A percentile compares a stretch with the other conserved stretches of the same genome.
Evolutionary conservation across 2,797 vertebrate genomes (phyloP).

Genomic region (Staurois parvus): DNA sequence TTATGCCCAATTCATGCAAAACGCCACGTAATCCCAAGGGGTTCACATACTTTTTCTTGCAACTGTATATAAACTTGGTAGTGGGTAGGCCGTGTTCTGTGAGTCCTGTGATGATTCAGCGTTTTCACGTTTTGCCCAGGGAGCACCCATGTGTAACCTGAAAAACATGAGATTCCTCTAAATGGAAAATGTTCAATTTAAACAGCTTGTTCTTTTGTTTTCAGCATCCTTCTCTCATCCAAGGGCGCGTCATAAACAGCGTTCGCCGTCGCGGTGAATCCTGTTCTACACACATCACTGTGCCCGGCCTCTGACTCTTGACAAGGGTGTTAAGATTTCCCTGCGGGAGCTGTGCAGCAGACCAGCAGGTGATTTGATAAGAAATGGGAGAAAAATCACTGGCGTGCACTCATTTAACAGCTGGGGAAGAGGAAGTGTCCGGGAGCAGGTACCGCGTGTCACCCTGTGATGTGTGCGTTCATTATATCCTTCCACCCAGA

Average conservation of each 20-base stretch:
- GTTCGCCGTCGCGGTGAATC: background rate
- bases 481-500: constrained; percentile 63
- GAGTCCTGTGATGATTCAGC: too few relatives aligned
- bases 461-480: constrained; percentile 49
- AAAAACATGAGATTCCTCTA: too few relatives aligned
- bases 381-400: constrained; percentile 15
- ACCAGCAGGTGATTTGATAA: constrained; percentile 45
- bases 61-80: too few relatives aligned
- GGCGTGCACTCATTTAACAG: constrained; percentile 24
- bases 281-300: background rate
- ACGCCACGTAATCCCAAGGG: too few relatives aligned
- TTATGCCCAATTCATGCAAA: too few relatives aligned
- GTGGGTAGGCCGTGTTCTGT: too few relatives aligned
- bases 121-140: too few relatives aligned
- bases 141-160: too few relatives aligned
- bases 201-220: background rate
- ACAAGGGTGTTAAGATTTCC: constrained; percentile 27
- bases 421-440: background rate
- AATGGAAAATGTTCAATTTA: too few relatives aligned
- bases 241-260: background rate
- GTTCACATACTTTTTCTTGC: too few relatives aligned
- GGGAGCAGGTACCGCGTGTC: background rate
- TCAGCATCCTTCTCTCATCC: background rate
- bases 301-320: background rate
- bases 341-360: constrained; percentile 6